These are phyloP conservation scores for Platycheirus albimanus DNA, from an alignment of 2,888 invertebrate species.

Conservation along the genomic window DNA sequence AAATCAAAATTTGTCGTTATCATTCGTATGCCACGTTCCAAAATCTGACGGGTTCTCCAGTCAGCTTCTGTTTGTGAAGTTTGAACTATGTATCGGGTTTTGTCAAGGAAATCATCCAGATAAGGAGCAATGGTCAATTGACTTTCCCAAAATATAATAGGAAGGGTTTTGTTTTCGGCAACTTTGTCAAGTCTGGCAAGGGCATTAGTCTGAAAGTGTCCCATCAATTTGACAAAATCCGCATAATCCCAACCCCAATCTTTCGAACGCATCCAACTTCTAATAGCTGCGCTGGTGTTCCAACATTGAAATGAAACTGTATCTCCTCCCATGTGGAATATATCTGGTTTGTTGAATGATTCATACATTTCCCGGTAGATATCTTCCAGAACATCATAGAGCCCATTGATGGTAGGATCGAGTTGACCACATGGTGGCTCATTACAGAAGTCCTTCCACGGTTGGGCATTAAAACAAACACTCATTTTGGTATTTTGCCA, in stretches of 20 bases:
- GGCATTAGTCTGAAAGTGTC: constrained; percentile 86
- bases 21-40: constrained; percentile 88
- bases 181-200: constrained; percentile 79
- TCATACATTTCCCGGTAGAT: constrained; percentile 90
- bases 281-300: constrained; percentile 88
- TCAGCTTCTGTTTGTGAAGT: constrained; percentile 80
- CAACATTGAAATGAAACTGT: constrained; percentile 88
- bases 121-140: constrained; percentile 87
- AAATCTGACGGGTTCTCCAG: constrained; percentile 85
- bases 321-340: constrained; percentile 95
- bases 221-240: constrained; percentile 88
- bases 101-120: constrained; percentile 87
- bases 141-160: constrained; percentile 91
- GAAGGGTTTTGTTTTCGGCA: constrained; percentile 83
- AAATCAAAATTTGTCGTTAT: constrained; percentile 94
- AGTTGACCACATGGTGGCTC: constrained; percentile 94
- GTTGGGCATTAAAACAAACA: constrained; percentile 88
- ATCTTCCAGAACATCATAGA: constrained; percentile 88
- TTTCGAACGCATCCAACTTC: constrained; percentile 86
- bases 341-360: constrained; percentile 84
- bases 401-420: constrained; percentile 87
- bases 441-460: constrained; percentile 88
- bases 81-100: constrained; percentile 90
- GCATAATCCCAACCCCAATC: constrained; percentile 85
- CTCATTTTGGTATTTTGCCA: constrained; percentile 89